Evolutionary conservation across 2,797 vertebrate genomes (phyloP), one percentile per base, ranked within the genome.

Genomic region (Melopsittacus undulatus): DNA sequence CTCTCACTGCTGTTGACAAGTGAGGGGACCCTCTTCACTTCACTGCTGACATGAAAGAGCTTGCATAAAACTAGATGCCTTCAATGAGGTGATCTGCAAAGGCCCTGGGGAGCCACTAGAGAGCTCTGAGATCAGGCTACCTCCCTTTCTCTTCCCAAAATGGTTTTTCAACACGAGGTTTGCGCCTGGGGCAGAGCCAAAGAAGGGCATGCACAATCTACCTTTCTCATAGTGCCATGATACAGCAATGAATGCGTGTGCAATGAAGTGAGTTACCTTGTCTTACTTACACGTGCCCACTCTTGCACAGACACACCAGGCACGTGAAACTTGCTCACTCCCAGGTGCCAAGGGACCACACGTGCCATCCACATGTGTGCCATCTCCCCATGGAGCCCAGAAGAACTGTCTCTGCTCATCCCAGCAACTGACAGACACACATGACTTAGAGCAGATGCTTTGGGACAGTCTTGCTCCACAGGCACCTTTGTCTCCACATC

Each of bases 1-100:
- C 93, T 18, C 91, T 98, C 69, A 90, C 86, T 40, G 92, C 96
- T 29, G 89, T 91, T 20, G 91, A 94, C 94, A 96, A 91, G 97
- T 98, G 95, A 54, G 97, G 96, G 38, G 30, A 64, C 18, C 32
- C 11, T 20, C 54, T 75, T 48, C 36, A 29, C 42, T 70, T 83
- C 38, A 15, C 66, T 83, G 48, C 54, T 79, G 72, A 38, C 24
- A 2, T 11, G 20, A 12, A 54, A 10, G 42, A 63, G 61, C 61
- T 76, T 59, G 61, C 45, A 51, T 42, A n/a, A 69, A 63, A 79
- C 20, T 8, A 81, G 40, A 24, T 49, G 19, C 56, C 23, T 80
- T 54, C 36, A 21, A 2, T 72, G 24, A 75, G 34, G 13, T 29
- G 46, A 66, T 45, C 24, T 79, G 30, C 38, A 52, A 62, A 76